A percentile compares a stretch with the other conserved stretches of the same genome.
phyloP scores from a whole-genome alignment of 2,113 vertebrate species.

The Coptodon rendalli region DNA sequence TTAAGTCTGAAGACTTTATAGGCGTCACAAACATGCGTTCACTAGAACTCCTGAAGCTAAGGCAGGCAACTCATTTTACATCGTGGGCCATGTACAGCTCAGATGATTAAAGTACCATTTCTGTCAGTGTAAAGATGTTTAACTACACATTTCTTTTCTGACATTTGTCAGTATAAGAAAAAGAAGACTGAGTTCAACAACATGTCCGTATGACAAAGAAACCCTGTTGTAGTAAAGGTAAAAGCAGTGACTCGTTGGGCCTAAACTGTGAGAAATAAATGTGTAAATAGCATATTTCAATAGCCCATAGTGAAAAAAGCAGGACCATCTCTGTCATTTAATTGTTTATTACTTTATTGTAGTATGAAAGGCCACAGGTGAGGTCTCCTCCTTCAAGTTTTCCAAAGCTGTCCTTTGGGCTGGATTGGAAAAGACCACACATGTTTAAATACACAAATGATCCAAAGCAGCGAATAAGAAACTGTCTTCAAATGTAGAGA shows the following conservation, averaged over 20 bases:
- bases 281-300: background rate
- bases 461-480: background rate
- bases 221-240: background rate
- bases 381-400: background rate
- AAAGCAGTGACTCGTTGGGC: background rate
- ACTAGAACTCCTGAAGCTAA: accelerated
- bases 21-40: background rate
- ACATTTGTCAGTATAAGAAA: accelerated
- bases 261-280: background rate
- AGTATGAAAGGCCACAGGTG: background rate
- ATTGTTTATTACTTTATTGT: background rate
- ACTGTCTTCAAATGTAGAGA: background rate
- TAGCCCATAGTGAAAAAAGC: background rate
- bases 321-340: background rate
- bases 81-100: background rate
- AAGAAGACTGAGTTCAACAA: background rate
- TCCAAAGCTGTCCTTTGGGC: background rate
- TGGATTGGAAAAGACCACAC: background rate
- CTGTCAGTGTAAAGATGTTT: background rate
- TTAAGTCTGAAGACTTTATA: background rate
- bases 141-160: background rate
- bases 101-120: background rate
- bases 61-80: background rate
- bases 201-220: background rate
- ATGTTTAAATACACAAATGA: background rate